A percentile compares a stretch with the other conserved stretches of the same genome.
phyloP scores from a whole-genome alignment of 2,113 vertebrate genomes.

The Malurus elegans region DNA sequence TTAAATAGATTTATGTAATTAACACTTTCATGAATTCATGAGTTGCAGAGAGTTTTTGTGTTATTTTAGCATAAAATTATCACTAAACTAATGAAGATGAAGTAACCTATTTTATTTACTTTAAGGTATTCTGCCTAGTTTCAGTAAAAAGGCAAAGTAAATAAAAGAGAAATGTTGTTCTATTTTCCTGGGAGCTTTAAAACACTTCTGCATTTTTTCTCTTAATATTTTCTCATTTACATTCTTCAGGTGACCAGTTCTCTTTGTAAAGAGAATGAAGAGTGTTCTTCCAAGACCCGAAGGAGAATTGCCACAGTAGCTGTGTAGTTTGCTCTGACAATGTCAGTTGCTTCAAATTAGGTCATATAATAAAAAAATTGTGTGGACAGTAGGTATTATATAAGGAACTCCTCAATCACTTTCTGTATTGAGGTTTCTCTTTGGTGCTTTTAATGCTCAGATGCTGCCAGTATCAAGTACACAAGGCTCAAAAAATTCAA shows the following conservation, averaged over 20 bases:
- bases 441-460: neutral
- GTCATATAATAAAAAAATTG: neutral
- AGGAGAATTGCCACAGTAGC: neutral
- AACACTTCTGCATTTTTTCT: neutral
- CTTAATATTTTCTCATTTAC: neutral
- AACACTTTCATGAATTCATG: neutral
- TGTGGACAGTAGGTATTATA: neutral
- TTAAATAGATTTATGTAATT: neutral
- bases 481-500: neutral
- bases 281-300: neutral
- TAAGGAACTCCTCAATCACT: neutral
- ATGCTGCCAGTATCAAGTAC: neutral
- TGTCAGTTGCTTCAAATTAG: neutral
- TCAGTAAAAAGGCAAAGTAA: neutral
- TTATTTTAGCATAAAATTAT: neutral
- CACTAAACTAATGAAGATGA: neutral
- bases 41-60: neutral
- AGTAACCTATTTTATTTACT: neutral
- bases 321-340: neutral
- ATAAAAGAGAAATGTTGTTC: neutral
- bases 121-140: neutral
- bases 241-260: neutral
- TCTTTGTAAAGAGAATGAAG: neutral
- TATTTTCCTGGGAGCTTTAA: neutral
- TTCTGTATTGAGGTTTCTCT: neutral